These are phyloP conservation scores for Sphecodes monilicornis DNA, from an alignment of 2,888 invertebrate genomes.

Conservation along the genomic window DNA sequence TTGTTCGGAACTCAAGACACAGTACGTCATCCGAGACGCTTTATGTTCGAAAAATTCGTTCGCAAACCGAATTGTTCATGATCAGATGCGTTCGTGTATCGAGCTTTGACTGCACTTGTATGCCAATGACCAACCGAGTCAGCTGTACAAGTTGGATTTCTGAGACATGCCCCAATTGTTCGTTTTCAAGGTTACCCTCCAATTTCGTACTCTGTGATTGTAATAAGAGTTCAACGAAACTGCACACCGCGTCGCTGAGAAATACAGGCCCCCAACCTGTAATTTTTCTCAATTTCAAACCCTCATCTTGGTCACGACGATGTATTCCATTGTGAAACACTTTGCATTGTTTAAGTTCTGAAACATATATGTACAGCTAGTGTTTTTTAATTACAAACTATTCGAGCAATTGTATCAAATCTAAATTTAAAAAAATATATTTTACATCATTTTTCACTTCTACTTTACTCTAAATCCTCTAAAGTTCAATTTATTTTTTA, in stretches of 20 bases:
- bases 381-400: background rate
- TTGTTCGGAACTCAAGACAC: no score
- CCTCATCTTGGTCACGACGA: background rate
- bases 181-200: background rate
- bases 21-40: no score
- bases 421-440: no score
- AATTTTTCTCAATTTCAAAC: constrained; percentile 23
- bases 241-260: background rate
- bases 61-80: no score
- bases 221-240: constrained; percentile 1
- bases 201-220: background rate
- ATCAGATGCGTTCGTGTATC: no score
- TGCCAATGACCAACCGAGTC: constrained; percentile 11
- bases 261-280: constrained; percentile 3
- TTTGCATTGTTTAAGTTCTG: constrained; percentile 19
- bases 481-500: no score
- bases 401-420: background rate
- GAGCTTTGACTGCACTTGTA: no score
- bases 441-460: no score
- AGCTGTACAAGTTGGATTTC: constrained; percentile 12
- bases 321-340: constrained; percentile 10
- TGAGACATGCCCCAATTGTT: background rate
- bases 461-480: no score
- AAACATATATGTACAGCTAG: background rate
- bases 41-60: no score